Evolutionary conservation across 2,888 invertebrate species (phyloP).

Genomic region (Embidobia sp.): DNA sequence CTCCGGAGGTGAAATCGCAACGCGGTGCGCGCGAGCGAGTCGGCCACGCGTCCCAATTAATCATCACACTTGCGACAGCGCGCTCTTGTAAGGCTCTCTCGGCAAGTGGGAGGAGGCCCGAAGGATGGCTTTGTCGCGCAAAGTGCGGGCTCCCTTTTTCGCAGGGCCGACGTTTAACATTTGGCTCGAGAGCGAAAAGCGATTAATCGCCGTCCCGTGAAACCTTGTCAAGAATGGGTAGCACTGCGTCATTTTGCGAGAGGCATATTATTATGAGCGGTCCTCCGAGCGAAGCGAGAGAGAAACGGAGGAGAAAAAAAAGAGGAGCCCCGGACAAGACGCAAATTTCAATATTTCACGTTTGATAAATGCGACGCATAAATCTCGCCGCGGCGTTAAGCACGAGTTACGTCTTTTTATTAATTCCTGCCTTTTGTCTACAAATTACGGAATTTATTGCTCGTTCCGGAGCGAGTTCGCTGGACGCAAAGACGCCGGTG

Average conservation of each 20-base stretch:
- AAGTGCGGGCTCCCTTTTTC: conserved; percentile 56
- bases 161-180: conserved; percentile 50
- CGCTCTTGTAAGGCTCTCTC: conserved; percentile 48
- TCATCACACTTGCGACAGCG: conserved; percentile 60
- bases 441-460: conserved; percentile 61
- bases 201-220: conserved; percentile 65
- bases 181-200: conserved; percentile 58
- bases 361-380: conserved; percentile 59
- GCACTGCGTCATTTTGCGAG: conserved; percentile 60
- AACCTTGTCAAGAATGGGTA: conserved; percentile 61
- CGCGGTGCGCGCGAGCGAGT: no score
- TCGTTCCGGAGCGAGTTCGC: neutral
- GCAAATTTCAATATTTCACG: conserved; percentile 63
- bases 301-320: conserved; percentile 7
- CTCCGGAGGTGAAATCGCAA: no score
- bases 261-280: conserved; percentile 59
- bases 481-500: conserved; percentile 8
- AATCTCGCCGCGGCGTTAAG: conserved; percentile 47
- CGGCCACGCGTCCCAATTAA: conserved; percentile 59
- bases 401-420: conserved; percentile 52
- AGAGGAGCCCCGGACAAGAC: conserved; percentile 32
- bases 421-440: conserved; percentile 57
- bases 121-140: conserved; percentile 52
- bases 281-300: conserved; percentile 22
- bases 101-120: conserved; percentile 19